These are phyloP conservation scores for Amphiprion percula DNA, from an alignment of 2,113 vertebrate species.

Conservation along the genomic window DNA sequence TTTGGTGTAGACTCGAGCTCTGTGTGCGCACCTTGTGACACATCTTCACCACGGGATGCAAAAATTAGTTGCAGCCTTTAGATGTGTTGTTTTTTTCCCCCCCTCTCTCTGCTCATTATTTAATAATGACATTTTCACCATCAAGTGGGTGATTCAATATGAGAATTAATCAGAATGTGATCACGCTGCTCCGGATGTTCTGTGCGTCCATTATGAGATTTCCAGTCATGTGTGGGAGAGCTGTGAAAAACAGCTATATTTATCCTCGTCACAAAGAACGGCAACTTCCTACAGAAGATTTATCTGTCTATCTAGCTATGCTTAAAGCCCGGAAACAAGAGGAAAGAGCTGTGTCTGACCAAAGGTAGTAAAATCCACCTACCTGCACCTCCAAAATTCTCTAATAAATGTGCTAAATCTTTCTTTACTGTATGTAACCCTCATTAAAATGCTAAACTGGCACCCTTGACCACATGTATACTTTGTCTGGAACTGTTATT, in stretches of 20 bases:
- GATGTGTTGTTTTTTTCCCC: not conserved
- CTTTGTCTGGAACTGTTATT: no score
- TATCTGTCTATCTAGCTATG: not conserved
- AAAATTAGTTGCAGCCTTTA: not conserved
- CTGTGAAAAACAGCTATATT: conserved; percentile 39
- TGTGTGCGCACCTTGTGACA: no score
- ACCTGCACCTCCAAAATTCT: no score
- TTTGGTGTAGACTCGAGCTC: no score
- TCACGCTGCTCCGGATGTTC: conserved; percentile 26
- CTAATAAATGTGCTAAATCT: no score
- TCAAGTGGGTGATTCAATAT: conserved; percentile 48
- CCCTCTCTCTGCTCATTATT: not conserved
- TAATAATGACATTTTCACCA: conserved; percentile 18
- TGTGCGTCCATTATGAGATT: conserved; percentile 9
- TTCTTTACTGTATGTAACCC: no score
- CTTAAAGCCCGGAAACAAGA: no score
- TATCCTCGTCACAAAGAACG: not conserved
- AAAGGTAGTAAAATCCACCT: no score
- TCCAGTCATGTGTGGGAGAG: conserved; percentile 33
- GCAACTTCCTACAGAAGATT: conserved; percentile 14
- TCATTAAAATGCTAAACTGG: no score
- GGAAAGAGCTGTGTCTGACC: no score
- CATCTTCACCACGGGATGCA: not conserved
- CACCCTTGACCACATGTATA: no score
- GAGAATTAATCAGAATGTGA: conserved; percentile 44